Evolutionary conservation across 2,113 vertebrate species (phyloP).

Genomic region (Xiphias gladius): DNA sequence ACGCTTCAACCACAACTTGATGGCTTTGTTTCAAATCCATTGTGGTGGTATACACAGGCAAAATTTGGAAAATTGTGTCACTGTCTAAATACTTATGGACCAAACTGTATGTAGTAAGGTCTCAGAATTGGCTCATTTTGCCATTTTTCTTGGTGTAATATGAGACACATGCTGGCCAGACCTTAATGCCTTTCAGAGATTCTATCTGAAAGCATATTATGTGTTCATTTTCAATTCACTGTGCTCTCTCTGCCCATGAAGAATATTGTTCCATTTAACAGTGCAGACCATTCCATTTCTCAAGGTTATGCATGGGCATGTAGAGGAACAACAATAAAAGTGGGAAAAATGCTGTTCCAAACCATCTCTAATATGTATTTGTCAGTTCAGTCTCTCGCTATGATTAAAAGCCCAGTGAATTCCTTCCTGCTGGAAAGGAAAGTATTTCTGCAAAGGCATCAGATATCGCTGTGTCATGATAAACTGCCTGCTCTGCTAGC

Average conservation of each 20-base stretch:
- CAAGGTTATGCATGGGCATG: constrained; percentile 82
- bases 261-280: constrained; percentile 80
- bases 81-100: too few species aligned
- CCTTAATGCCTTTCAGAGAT: constrained; percentile 81
- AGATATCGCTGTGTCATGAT: constrained; percentile 84
- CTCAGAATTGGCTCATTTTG: constrained; percentile 64
- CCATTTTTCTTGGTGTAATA: constrained; percentile 67
- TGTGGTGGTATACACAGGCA: too few species aligned
- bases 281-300: constrained; percentile 75
- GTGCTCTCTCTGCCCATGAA: constrained; percentile 75
- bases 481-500: constrained; percentile 74
- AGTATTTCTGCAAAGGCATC: constrained; percentile 86
- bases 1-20: too few species aligned
- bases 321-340: constrained; percentile 80
- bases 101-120: constrained; percentile 31
- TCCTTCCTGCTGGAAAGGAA: constrained; percentile 78
- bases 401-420: constrained; percentile 84
- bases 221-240: constrained; percentile 78
- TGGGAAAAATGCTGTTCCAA: constrained; percentile 72
- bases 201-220: constrained; percentile 81
- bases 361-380: constrained; percentile 82
- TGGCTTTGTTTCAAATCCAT: too few species aligned
- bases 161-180: constrained; percentile 75
- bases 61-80: too few species aligned
- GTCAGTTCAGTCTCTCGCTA: constrained; percentile 78